phyloP scores from a whole-genome alignment of 1,140 invertebrate genomes.

The Sitobion miscanthi region DNA sequence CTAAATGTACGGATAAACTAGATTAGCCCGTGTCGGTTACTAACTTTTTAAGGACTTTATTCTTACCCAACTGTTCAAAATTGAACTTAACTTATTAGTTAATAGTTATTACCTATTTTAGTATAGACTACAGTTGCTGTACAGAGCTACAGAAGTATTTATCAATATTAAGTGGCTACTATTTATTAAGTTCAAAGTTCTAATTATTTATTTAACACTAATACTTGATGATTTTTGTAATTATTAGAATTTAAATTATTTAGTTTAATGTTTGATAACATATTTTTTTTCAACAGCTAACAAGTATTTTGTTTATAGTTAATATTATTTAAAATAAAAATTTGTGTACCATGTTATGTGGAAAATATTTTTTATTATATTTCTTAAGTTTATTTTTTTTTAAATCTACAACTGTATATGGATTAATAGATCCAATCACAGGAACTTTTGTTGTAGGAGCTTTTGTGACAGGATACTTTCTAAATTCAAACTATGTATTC shows the following conservation, averaged over 20 bases:
- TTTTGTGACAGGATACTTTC: background rate
- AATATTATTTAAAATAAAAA: background rate
- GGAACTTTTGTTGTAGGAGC: conserved; percentile 22
- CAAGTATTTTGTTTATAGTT: background rate
- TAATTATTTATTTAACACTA: background rate
- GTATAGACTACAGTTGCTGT: background rate
- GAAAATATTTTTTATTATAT: background rate
- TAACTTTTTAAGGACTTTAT: no score
- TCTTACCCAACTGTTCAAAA: no score
- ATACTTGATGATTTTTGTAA: background rate
- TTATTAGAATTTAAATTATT: background rate
- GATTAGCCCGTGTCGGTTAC: no score
- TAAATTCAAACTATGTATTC: background rate
- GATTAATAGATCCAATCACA: conserved; percentile 41
- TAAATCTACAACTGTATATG: background rate
- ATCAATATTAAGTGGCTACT: background rate
- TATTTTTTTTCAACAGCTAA: background rate
- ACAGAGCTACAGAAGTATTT: background rate
- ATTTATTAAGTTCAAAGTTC: background rate
- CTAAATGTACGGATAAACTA: no score
- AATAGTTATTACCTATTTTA: background rate
- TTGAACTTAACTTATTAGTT: background rate
- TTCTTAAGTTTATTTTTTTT: background rate
- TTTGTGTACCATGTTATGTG: background rate
- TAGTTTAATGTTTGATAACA: background rate